Evolutionary conservation across 2,888 invertebrate species (phyloP), one percentile per base, ranked within the genome.

Genomic region (Hylaea fasciaria): DNA sequence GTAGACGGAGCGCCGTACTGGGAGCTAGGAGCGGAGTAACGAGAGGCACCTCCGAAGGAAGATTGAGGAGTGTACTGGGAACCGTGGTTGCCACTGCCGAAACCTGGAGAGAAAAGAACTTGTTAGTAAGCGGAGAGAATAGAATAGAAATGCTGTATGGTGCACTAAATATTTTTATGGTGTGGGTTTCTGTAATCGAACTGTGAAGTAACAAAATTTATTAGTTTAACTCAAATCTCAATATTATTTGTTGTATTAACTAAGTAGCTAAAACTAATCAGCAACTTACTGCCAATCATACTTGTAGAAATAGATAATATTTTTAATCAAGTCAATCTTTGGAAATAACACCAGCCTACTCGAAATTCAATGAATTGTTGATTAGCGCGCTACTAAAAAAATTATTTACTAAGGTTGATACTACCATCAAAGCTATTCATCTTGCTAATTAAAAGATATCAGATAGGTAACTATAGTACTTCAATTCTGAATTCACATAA

Each of bases 1-100:
- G 60, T 62, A 65, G 65, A 66, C 5, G 76, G 71, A 5, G 71
- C 64, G 10, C 77, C 80, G 52, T 73, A 83, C 44, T 77, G 78
- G 43, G 73, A 62, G 68, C 76, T 76, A 0, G 79, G 77, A 1
- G 55, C 58, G 5, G 68, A 65, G 62, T 72, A 70, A 14, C 71
- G 76, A 13, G 72, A 71, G n/a, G 61, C 43, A 9, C 49, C 13
- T 12, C 59, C 56, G 43, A 65, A 56, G 28, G 56, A 56, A 14
- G 51, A 54, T 45, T 65, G 64, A 43, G 65, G 56, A 37, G 55
- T 51, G 52, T 62, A 68, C 43, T 66, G 63, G 14, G 67, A 67
- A 2, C 56, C 64, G 14, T 76, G 74, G 40, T 57, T 58, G 16
- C 66, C 62, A 46, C 10, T 7, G 32, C 32, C 32, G 10, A 73